Conservation (phyloP, 1,140 invertebrate genomes). For the Hypsibius dujardini region DNA sequence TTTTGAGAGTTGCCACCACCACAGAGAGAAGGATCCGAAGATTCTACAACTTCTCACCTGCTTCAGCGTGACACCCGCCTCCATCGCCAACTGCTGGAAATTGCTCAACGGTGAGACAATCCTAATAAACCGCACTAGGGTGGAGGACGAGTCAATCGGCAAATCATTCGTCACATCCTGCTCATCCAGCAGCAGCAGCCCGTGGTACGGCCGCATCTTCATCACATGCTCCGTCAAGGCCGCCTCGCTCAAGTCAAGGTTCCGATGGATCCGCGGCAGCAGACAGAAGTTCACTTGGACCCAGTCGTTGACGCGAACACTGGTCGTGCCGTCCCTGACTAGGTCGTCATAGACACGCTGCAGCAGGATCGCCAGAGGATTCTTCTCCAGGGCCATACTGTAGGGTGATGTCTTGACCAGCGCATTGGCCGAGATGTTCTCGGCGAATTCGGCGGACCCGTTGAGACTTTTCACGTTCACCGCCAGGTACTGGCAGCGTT, state of each 20-base stretch:
- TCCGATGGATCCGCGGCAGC: slow-evolving; percentile 67
- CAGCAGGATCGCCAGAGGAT: slow-evolving; percentile 60
- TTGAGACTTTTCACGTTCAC: slow-evolving; percentile 76
- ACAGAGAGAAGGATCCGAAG: no score
- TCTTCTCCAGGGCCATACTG: slow-evolving; percentile 55
- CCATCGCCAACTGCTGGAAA: slow-evolving; percentile 66
- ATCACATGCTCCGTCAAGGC: slow-evolving; percentile 7
- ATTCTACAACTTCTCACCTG: slow-evolving; percentile 34
- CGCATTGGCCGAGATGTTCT: slow-evolving; percentile 17
- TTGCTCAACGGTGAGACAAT: slow-evolving; percentile 73
- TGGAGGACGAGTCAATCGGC: slow-evolving; percentile 64
- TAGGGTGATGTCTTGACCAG: slow-evolving; percentile 41
- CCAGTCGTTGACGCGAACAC: slow-evolving; percentile 43
- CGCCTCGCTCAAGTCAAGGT: slow-evolving; percentile 6
- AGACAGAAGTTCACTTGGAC: slow-evolving; percentile 80
- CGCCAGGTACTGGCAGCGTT: slow-evolving; percentile 65
- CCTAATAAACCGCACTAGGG: slow-evolving; percentile 53
- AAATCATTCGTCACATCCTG: slow-evolving; percentile 58
- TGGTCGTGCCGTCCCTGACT: slow-evolving; percentile 17
- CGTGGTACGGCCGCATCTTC: slow-evolving; percentile 59
- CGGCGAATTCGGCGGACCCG: slow-evolving; percentile 46
- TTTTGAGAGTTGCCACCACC: no score
- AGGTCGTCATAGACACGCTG: slow-evolving; percentile 60
- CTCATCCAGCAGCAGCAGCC: slow-evolving; percentile 56
- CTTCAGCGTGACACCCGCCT: slow-evolving; percentile 66